Evolutionary conservation across 2,113 vertebrate species (phyloP).

Genomic region (Pomatorhinus ruficollis): DNA sequence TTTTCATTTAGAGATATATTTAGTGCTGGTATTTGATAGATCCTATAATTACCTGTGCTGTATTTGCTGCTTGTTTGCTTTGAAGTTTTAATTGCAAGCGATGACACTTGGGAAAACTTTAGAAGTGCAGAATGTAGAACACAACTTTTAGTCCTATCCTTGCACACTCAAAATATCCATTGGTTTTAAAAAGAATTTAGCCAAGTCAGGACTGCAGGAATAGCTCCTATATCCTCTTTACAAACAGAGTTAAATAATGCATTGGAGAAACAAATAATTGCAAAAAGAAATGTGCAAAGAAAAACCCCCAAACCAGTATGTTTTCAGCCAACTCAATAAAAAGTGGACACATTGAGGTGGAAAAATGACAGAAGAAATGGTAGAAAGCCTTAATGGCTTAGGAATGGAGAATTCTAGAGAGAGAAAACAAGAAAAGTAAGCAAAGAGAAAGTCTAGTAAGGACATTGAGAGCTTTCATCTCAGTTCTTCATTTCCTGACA

Average conservation of each 20-base stretch:
- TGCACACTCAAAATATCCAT: neutral
- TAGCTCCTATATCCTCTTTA: neutral
- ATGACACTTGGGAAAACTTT: neutral
- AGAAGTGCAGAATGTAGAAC: neutral
- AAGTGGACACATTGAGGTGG: neutral
- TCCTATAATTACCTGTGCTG: conserved; percentile 29
- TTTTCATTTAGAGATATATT: conserved; percentile 8
- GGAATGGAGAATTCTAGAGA: neutral
- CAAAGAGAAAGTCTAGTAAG: neutral
- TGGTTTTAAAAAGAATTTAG: neutral
- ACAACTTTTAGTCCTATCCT: neutral
- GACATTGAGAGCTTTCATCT: neutral
- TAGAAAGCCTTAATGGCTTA: neutral
- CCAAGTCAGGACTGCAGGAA: neutral
- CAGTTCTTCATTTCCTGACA: neutral
- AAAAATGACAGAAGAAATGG: neutral
- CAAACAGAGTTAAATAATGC: neutral
- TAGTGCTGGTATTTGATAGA: neutral
- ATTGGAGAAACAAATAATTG: neutral
- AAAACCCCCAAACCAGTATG: neutral
- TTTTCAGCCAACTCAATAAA: neutral
- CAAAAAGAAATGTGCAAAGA: neutral
- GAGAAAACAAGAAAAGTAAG: neutral
- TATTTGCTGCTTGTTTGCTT: neutral
- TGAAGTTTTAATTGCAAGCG: neutral